Base-by-base conservation (phyloP, 2,113 vertebrate genomes). In the Myrmophylax atrothorax region DNA sequence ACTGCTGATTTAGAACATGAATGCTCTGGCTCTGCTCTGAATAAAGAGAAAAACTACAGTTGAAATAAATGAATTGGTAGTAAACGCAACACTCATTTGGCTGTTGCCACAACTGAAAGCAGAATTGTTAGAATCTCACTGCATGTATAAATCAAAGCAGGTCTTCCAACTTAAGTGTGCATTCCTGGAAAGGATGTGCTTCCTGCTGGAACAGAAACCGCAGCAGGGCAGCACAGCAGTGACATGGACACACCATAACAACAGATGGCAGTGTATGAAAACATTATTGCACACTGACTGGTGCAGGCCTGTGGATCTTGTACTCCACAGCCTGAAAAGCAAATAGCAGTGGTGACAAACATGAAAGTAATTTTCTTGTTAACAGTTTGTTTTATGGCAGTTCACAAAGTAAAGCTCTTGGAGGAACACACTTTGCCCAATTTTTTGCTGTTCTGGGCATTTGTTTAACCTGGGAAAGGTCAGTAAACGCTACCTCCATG, bases 211-310 rank as follows among this genome's bases (percentile, higher is more conserved):
- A 26, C 35, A 63, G 68, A 69, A 77, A 5, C 23, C 12, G 6
- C 2, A 42, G 58, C 3, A 4, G 42, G 24, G 19, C 23, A 37
- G 47, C 35, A 25, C 25, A 42, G 55, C 0, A 1, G 56, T 33
- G 35, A 77, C 42, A 63, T 15, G n/a, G 12, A 19, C 16, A 2
- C 20, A 0, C 19, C 17, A 24, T 35, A 46, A 91, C 87, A 12
- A 76, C 72, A 97, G 96, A 60, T 94, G 96, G 97, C 96, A 96
- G 96, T 86, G 46, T 42, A 25, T 56, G 84, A 91, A 87, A 93
- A 47, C 44, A 42, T 75, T 89, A 29, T 12, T 33, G 44, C 20
- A 2, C 38, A 11, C 26, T 2, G 26, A 14, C 24, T 2, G 24
- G 4, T 6, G 12, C 6, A 7, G 78, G 60, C 18, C 40, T 7